Evolutionary conservation across 1,140 invertebrate species (phyloP).

Genomic region (Drepana arcuata): DNA sequence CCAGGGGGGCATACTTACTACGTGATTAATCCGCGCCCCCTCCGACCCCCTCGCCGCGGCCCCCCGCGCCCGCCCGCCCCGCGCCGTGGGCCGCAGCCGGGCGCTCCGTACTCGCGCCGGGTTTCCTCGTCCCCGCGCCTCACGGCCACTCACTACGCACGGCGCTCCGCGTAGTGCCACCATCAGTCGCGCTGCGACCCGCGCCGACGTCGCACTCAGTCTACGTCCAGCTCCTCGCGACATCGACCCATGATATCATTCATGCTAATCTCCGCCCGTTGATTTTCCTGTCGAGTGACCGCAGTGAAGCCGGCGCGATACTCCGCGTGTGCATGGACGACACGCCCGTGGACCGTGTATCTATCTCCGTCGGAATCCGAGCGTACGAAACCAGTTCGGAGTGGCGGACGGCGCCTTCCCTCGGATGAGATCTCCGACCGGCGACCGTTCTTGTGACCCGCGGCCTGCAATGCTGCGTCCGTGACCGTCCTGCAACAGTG

Average conservation of each 20-base stretch:
- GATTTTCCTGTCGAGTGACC: constrained; percentile 62
- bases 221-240: constrained; percentile 16
- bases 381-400: constrained; percentile 50
- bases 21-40: constrained; percentile 63
- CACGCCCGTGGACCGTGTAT: constrained; percentile 52
- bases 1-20: constrained; percentile 62
- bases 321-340: constrained; percentile 57
- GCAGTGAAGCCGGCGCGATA: constrained; percentile 46
- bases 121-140: constrained; percentile 67
- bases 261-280: constrained; percentile 63
- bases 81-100: constrained; percentile 29
- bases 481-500: constrained; percentile 66
- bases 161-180: constrained; percentile 57
- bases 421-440: constrained; percentile 50
- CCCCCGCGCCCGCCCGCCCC: constrained; percentile 21
- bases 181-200: constrained; percentile 63
- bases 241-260: constrained; percentile 47
- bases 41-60: constrained; percentile 7
- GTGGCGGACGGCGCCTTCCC: constrained; percentile 39
- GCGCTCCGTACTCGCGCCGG: constrained; percentile 60
- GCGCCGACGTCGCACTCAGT: constrained; percentile 43
- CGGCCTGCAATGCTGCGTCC: constrained; percentile 64
- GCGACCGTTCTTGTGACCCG: constrained; percentile 43
- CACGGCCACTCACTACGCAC: constrained; percentile 68
- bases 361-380: constrained; percentile 50